phyloP scores from a whole-genome alignment of 2,888 invertebrate species.

The Xanthia togata region DNA sequence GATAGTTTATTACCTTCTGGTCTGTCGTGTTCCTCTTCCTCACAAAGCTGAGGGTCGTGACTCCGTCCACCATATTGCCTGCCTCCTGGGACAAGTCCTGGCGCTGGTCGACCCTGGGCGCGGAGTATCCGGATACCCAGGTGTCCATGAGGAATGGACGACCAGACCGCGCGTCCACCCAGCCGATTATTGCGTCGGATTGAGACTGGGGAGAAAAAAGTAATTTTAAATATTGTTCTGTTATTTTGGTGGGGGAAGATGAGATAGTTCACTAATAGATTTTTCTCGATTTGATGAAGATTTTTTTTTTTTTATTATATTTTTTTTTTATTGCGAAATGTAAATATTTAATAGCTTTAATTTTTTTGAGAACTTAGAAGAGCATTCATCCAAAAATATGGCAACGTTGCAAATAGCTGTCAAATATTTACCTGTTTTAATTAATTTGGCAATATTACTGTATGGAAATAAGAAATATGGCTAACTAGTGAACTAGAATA shows the following conservation, averaged over 20 bases:
- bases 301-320: too few relatives aligned
- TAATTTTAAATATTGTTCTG: not conserved
- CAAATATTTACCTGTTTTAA: too few relatives aligned
- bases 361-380: too few relatives aligned
- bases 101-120: conserved; percentile 93
- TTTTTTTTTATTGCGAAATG: not conserved
- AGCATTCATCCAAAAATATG: too few relatives aligned
- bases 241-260: not conserved
- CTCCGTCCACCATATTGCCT: conserved; percentile 93
- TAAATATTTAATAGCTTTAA: too few relatives aligned
- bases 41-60: conserved; percentile 94
- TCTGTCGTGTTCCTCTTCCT: conserved; percentile 95
- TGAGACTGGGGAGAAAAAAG: conserved; percentile 91
- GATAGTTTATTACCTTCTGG: conserved; percentile 73
- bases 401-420: too few relatives aligned
- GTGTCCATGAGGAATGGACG: conserved; percentile 97
- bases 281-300: not conserved
- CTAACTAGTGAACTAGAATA: too few relatives aligned
- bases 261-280: not conserved
- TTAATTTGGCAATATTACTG: too few relatives aligned
- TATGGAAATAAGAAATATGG: too few relatives aligned
- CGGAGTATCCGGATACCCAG: conserved; percentile 95
- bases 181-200: conserved; percentile 96
- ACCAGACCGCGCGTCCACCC: conserved; percentile 95
- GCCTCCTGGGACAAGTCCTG: conserved; percentile 94